Base-by-base conservation (phyloP, 2,113 vertebrate genomes). In the Antechinus flavipes region DNA sequence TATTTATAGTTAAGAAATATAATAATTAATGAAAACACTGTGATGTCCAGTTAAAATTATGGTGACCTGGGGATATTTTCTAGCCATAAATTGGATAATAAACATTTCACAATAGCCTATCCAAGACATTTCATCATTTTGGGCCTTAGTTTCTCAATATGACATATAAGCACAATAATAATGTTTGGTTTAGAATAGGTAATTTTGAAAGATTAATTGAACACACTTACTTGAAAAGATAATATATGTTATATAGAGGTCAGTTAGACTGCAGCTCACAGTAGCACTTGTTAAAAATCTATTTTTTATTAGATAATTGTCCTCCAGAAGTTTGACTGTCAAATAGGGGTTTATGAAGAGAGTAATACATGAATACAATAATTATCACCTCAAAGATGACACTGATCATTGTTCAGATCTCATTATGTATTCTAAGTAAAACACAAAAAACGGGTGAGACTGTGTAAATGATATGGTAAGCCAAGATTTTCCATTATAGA, bases 251-350 rank as follows among this genome's bases (percentile, higher is more conserved):
- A 93, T 8, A 52, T 22, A 90, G 14, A 93, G 30, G 90, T 68
- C 52, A 93, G 30, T 95, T 96, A 90, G 95, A 97, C 92, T 24
- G 89, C 3, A 94, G 55, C 25, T 94, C 91, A 96, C 94, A 93
- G 96, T 96, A 93, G 24, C 9, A 91, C 90, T 95, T 56, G 68
- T 95, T 96, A 95, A 94, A 96, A 92, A 49, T 93, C 94, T 94
- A 92, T 91, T 95, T 97, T 93, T 97, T 96, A 97, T 96, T 97
- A 96, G 89, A 90, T 94, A 96, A 96, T 96, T 95, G 30, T 24
- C 56, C 76, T 96, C 95, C 8, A 4, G 56, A 97, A 95, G 6
- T 22, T 91, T 96, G 76, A 94, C 26, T 94, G 54, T 90, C 92
- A 94, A 96, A 97, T 96, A 84, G 84, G 30, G 8, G 84, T 42